Evolutionary conservation across 2,113 vertebrate genomes (phyloP).

Genomic region (Plotosus lineatus): DNA sequence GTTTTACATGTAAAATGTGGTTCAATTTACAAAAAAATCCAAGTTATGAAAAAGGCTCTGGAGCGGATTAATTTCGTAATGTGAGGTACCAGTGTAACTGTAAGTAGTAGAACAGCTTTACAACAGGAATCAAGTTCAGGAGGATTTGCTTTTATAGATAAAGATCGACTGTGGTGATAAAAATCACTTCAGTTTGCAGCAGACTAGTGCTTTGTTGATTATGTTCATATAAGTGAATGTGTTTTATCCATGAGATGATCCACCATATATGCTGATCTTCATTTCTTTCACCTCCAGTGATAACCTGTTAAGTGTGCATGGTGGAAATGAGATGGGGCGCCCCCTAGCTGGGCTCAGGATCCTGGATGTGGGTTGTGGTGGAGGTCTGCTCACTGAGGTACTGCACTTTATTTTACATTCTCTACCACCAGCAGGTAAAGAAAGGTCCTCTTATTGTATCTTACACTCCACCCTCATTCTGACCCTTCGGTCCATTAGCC

Average conservation of each 20-base stretch:
- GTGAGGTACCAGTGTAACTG: too few relatives aligned
- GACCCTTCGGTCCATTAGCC: conserved; percentile 70
- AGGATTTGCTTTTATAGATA: not conserved
- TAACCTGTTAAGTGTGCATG: conserved; percentile 80
- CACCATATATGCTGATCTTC: not conserved
- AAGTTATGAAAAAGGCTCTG: too few relatives aligned
- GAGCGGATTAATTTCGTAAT: too few relatives aligned
- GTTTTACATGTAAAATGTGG: too few relatives aligned
- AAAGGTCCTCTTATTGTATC: not conserved
- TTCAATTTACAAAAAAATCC: too few relatives aligned
- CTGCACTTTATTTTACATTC: not conserved
- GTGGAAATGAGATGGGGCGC: conserved; percentile 72
- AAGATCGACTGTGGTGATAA: not conserved
- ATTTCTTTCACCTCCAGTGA: conserved; percentile 73
- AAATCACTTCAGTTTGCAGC: too few relatives aligned
- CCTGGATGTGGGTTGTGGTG: conserved; percentile 93
- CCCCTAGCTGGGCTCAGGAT: conserved; percentile 83
- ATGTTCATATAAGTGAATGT: not conserved
- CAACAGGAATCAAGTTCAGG: not conserved
- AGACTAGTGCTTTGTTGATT: not conserved
- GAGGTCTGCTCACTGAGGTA: conserved; percentile 92
- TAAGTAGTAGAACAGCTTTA: too few relatives aligned
- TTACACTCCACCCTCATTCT: not conserved
- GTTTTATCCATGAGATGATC: not conserved
- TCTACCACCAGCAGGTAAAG: not conserved